phyloP scores from a whole-genome alignment of 2,888 invertebrate species.

The Noctua comes region DNA sequence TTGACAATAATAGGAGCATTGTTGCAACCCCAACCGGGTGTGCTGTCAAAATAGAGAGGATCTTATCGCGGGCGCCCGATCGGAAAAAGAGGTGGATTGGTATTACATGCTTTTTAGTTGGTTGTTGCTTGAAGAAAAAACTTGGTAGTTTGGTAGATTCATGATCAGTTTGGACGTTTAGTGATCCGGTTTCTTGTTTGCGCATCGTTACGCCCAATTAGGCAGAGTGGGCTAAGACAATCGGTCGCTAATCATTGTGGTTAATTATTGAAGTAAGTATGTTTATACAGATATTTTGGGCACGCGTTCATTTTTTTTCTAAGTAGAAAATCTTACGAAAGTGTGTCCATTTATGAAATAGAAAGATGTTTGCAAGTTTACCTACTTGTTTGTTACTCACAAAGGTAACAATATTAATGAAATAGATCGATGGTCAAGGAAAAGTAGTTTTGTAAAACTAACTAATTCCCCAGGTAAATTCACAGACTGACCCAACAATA shows the following conservation, averaged over 20 bases:
- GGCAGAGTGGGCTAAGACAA: constrained; percentile 25
- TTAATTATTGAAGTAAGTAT: constrained; percentile 11
- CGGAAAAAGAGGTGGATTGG: constrained; percentile 69
- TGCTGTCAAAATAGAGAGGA: constrained; percentile 68
- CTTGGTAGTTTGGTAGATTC: constrained; percentile 20
- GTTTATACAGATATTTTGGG: constrained; percentile 10
- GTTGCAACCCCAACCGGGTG: constrained; percentile 78
- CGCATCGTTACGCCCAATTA: constrained; percentile 36
- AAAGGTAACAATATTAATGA: neutral
- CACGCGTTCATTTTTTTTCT: constrained; percentile 23
- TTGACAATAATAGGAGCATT: constrained; percentile 86
- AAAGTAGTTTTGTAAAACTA: constrained; percentile 22
- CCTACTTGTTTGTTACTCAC: neutral
- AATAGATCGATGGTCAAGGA: neutral
- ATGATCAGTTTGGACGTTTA: neutral
- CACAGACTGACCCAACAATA: constrained; percentile 39
- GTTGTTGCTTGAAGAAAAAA: constrained; percentile 30
- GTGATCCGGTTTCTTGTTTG: constrained; percentile 37
- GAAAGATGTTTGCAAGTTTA: neutral
- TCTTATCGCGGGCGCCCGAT: constrained; percentile 67
- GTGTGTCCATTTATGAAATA: neutral
- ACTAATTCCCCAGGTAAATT: constrained; percentile 17
- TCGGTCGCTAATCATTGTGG: constrained; percentile 21
- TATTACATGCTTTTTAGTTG: constrained; percentile 59
- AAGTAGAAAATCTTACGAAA: neutral